Conservation (phyloP, 1,140 invertebrate genomes). For the Drosophila repleta region DNA sequence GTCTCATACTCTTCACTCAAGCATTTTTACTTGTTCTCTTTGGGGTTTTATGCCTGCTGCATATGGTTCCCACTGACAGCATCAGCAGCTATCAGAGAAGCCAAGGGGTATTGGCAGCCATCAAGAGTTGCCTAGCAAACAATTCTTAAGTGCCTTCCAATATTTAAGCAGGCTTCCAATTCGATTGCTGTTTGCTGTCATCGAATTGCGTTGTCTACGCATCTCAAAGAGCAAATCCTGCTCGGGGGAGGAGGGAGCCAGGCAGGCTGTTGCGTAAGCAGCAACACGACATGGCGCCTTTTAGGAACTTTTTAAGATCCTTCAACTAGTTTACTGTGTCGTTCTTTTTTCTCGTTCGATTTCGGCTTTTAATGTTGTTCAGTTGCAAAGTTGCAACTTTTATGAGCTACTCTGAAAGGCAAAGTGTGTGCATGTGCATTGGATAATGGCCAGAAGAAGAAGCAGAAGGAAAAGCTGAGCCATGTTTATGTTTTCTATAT, state of each 20-base stretch:
- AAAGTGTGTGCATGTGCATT: background rate
- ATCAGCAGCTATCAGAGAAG: conserved; percentile 7
- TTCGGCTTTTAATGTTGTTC: conserved; percentile 26
- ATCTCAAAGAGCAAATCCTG: conserved; percentile 36
- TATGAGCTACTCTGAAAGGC: background rate
- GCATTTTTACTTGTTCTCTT: conserved; percentile 20
- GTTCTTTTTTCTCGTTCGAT: background rate
- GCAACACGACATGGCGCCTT: conserved; percentile 50
- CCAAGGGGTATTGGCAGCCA: conserved; percentile 38
- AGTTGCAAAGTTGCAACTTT: conserved; percentile 23
- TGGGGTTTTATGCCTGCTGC: conserved; percentile 39
- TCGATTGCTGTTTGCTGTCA: conserved; percentile 66
- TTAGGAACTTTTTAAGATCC: conserved; percentile 49
- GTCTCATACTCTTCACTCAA: background rate
- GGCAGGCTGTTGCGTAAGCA: conserved; percentile 19
- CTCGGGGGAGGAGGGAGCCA: background rate
- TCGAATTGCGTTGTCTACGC: conserved; percentile 59
- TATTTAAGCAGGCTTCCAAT: conserved; percentile 66
- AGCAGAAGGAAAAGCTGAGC: no score
- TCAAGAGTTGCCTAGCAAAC: conserved; percentile 54
- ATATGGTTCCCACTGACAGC: conserved; percentile 26
- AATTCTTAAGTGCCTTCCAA: conserved; percentile 67
- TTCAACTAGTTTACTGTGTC: conserved; percentile 36
- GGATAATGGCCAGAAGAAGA: background rate
- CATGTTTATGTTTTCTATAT: no score